Conservation (phyloP, 2,797 vertebrate genomes). For the Anisognathus igniventris region DNA sequence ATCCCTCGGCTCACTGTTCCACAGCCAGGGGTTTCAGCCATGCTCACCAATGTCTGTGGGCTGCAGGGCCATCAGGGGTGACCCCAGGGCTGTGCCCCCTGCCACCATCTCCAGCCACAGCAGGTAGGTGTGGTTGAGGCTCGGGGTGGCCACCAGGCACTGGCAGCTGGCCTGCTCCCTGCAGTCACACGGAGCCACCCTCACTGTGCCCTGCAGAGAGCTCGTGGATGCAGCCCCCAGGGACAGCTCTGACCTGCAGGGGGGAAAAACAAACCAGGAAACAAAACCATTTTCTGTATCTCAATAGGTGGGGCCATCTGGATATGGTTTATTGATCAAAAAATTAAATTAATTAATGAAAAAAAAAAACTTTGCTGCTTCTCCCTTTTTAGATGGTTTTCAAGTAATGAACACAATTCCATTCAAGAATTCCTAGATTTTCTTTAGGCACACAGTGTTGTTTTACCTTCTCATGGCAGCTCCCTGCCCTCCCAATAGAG, state of each 20-base stretch:
- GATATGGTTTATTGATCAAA: background rate
- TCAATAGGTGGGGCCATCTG: background rate
- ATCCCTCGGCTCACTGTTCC: background rate
- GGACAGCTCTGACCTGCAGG: constrained; percentile 63
- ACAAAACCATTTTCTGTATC: background rate
- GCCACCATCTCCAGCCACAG: constrained; percentile 70
- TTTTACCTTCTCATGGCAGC: background rate
- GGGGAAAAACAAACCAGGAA: background rate
- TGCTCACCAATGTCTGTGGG: constrained; percentile 76
- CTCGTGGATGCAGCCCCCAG: background rate
- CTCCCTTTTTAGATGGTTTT: background rate
- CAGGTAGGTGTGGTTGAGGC: constrained; percentile 51
- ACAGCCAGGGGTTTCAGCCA: background rate
- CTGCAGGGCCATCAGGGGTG: constrained; percentile 68
- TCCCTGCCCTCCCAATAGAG: background rate
- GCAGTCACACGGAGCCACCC: background rate
- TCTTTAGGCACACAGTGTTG: background rate
- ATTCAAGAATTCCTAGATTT: background rate
- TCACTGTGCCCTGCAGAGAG: constrained; percentile 8
- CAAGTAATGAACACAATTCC: background rate
- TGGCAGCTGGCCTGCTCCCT: constrained; percentile 39
- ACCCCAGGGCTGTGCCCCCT: constrained; percentile 9
- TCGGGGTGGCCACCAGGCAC: constrained; percentile 71
- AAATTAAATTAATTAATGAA: background rate
- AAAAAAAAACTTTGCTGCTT: background rate